Percentiles rank a stretch among this genome's conserved stretches.
Conservation (phyloP, 1,140 invertebrate genomes). For the Heliothis virescens region DNA sequence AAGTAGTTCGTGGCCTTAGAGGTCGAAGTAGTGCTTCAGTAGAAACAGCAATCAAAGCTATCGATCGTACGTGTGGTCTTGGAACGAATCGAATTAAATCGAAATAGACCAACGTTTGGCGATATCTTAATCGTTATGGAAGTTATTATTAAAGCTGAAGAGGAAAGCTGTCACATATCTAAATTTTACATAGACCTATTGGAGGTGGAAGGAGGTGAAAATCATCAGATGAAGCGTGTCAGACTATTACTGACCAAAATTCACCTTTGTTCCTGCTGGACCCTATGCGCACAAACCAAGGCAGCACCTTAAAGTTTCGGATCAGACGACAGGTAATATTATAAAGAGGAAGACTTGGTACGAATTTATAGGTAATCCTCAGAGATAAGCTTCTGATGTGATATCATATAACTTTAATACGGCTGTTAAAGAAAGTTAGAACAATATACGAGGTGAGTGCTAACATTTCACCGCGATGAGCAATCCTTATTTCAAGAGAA, state of each 20-base stretch:
- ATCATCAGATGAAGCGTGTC: too few species aligned
- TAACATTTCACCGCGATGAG: not conserved
- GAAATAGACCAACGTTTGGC: not conserved
- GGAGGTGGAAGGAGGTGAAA: too few species aligned
- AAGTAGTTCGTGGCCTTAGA: slow-evolving; percentile 7
- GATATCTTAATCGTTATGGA: not conserved
- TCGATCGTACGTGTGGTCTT: slow-evolving; percentile 4
- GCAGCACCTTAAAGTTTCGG: too few species aligned
- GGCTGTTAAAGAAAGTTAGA: not conserved
- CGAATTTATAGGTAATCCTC: not conserved
- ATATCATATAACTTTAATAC: not conserved
- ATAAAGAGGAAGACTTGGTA: too few species aligned
- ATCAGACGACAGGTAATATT: too few species aligned
- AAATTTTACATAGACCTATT: not conserved
- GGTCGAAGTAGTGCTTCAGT: slow-evolving; percentile 15
- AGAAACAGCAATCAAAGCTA: slow-evolving; percentile 5
- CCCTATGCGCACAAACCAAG: too few species aligned
- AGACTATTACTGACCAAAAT: too few species aligned
- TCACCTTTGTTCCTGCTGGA: too few species aligned
- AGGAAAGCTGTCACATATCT: too few species aligned
- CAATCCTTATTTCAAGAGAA: not conserved
- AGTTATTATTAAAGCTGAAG: too few species aligned
- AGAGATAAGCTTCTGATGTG: not conserved
- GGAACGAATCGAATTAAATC: not conserved
- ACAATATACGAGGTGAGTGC: not conserved